Base-by-base conservation (phyloP, 2,888 invertebrate species). In the Dryadula phaetusa region DNA sequence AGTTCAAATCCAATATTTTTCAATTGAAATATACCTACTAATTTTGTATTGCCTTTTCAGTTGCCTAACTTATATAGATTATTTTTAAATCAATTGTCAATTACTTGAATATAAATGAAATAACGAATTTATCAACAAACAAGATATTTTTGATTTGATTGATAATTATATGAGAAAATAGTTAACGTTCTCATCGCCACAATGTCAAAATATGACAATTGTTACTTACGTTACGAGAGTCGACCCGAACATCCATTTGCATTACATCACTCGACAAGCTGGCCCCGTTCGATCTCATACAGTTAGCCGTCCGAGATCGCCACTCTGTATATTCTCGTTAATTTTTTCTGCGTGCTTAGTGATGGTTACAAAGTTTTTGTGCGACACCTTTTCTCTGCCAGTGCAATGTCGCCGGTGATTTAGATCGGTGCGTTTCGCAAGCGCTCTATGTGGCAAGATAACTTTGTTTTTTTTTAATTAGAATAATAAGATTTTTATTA, bases 241-340 rank as follows among this genome's bases (percentile, higher is more conserved):
- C 52, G 12, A 32, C 32, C 52, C 10, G 16, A 18, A 8, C 32
- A 16, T 28, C 14, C 16, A 18, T n/a, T n/a, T n/a, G n/a, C 14
- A 32, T 20, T n/a, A 12, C 65, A 64, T 58, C 58, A 42, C 65
- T 37, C 40, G 12, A 60, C 64, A 53, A 16, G 44, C 10, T 54
- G 56, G 44, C 54, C 44, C 62, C 65, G 80, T 79, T 79, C 78
- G 79, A 83, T 85, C 80, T 83, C 84, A 83, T 84, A 82, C 82
- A 74, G 84, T 82, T 83, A 80, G 79, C 81, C 79, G 83, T 70
- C 74, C 81, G 81, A 79, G 75, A 79, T 83, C 74, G 74, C 73
- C 71, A 73, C 75, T 72, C 22, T 22, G n/a, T 18, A 14, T 28
- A 14, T 32, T 25, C 66, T 69, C 56, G 64, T 65, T 66, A 56